Percentiles rank a stretch among this genome's conserved stretches.
Evolutionary conservation across 2,888 invertebrate genomes (phyloP).

Genomic region (Lochmaea capreae): DNA sequence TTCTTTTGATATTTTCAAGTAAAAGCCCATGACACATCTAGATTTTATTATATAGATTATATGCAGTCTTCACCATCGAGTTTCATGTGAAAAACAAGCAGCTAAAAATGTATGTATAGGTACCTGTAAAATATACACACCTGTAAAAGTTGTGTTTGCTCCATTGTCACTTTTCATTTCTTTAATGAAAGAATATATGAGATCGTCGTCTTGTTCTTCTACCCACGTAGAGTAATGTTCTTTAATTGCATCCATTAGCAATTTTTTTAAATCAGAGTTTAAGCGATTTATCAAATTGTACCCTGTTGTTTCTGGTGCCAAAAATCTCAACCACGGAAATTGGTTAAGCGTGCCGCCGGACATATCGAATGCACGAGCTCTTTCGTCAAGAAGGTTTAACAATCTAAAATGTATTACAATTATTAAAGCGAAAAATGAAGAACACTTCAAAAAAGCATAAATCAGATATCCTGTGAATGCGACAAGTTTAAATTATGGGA

Average conservation of each 20-base stretch:
- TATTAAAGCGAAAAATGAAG: neutral
- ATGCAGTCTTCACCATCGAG: too few species aligned
- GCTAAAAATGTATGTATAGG: too few species aligned
- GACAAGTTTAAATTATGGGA: too few species aligned
- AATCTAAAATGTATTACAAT: conserved; percentile 54
- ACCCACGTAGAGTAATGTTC: conserved; percentile 68
- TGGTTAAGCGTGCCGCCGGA: conserved; percentile 67
- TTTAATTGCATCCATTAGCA: conserved; percentile 70
- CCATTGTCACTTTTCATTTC: conserved; percentile 68
- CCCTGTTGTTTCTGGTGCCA: conserved; percentile 73
- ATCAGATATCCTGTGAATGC: too few species aligned
- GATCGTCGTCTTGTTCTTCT: conserved; percentile 67
- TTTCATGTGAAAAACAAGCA: too few species aligned
- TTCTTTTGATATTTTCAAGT: too few species aligned
- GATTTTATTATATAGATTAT: too few species aligned
- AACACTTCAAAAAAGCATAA: neutral
- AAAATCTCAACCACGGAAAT: conserved; percentile 73
- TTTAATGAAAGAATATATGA: conserved; percentile 74
- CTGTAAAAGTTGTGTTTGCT: conserved; percentile 63
- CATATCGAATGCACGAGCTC: conserved; percentile 68
- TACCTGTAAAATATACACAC: too few species aligned
- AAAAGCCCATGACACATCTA: too few species aligned
- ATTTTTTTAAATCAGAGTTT: conserved; percentile 68
- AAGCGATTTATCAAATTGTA: conserved; percentile 71
- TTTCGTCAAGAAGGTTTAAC: conserved; percentile 65